phyloP scores from a whole-genome alignment of 1,140 invertebrate species.

The Neotoxoptera formosana region DNA sequence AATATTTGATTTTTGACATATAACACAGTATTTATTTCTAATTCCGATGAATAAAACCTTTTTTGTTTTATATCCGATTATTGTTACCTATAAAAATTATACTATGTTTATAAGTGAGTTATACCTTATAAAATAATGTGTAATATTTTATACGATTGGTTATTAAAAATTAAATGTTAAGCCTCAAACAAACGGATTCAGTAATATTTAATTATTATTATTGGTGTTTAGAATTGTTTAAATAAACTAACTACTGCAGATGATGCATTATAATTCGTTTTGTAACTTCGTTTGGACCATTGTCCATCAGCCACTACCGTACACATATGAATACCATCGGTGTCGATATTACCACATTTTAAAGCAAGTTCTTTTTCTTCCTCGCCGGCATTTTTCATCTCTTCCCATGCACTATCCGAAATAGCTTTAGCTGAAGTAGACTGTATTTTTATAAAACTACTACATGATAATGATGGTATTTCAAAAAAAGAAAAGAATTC shows the following conservation, averaged over 20 bases:
- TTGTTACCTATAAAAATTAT: background rate
- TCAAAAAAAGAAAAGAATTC: background rate
- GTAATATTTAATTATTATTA: no score
- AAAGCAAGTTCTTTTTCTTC: background rate
- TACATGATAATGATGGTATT: background rate
- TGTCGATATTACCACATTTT: background rate
- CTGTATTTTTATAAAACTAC: background rate
- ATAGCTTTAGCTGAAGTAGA: background rate
- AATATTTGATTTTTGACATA: background rate
- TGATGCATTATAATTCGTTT: background rate
- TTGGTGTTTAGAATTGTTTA: no score
- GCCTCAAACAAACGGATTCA: no score
- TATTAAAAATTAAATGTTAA: no score
- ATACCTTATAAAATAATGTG: no score
- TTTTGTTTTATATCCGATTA: background rate
- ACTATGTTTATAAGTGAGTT: no score
- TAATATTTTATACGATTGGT: no score
- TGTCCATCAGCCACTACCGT: background rate
- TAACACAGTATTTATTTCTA: background rate
- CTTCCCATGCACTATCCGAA: background rate
- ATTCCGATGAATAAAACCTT: background rate
- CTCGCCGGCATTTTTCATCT: background rate
- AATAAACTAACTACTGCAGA: background rate
- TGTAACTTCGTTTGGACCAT: background rate
- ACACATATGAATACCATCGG: background rate